Conservation (phyloP, 2,797 vertebrate species). For the Dallia pectoralis region DNA sequence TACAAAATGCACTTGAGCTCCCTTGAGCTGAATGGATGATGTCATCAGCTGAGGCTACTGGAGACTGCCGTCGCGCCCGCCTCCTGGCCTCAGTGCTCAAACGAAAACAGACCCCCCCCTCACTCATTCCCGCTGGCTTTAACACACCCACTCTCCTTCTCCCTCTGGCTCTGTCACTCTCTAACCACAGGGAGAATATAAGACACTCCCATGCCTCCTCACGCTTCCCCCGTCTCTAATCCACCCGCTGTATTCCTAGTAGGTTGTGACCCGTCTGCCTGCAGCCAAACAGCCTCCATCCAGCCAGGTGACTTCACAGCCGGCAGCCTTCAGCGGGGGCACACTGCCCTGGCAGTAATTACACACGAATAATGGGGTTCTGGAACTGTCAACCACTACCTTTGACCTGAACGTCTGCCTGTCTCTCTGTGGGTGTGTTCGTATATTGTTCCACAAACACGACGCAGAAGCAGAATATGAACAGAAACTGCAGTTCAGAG, state of each 20-base stretch:
- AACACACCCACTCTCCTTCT: conserved; percentile 3
- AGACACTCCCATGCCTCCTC: conserved; percentile 57
- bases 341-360: not conserved
- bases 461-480: too few relatives aligned
- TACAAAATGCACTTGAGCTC: conserved; percentile 63
- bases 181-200: conserved; percentile 52
- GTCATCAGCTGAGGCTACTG: conserved; percentile 80
- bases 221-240: conserved; percentile 45
- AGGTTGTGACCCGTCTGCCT: conserved; percentile 30
- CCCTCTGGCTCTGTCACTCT: conserved; percentile 31
- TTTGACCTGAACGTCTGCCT: not conserved
- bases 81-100: conserved; percentile 65
- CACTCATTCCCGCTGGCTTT: conserved; percentile 14
- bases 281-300: not conserved
- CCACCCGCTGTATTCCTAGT: conserved; percentile 53
- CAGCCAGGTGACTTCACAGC: not conserved
- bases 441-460: too few relatives aligned
- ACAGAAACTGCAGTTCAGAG: not conserved
- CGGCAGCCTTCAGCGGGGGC: not conserved
- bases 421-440: not conserved
- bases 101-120: conserved; percentile 33
- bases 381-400: not conserved
- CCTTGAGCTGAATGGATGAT: conserved; percentile 83
- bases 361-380: not conserved
- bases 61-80: conserved; percentile 60